Evolutionary conservation across 2,888 invertebrate genomes (phyloP), one percentile per base, ranked within the genome.

Genomic region (Eutolmus rufibarbis): DNA sequence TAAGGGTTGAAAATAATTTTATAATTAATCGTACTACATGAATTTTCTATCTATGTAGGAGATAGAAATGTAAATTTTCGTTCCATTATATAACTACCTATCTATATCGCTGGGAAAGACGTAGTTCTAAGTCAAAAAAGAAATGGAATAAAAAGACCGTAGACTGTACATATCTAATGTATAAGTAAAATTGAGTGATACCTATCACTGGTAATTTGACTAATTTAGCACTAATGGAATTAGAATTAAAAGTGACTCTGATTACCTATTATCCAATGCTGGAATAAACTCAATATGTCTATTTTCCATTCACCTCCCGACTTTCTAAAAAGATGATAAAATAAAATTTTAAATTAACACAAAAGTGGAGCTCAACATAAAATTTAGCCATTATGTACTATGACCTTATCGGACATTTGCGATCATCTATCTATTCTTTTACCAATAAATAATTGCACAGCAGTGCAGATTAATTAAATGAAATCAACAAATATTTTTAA

Each of bases 381-480:
- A 46, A 46, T 46, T 43, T 43, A 43, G 3, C 12, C 43, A 4
- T 46, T 16, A 46, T 46, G 43, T 16, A 46, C 43, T 46, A 16
- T 16, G 43, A 16, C 43, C 43, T 14, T 46, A 46, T 46, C 43
- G 2, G 14, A 46, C 4, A 46, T 46, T 46, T 14, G 43, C 14
- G 43, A 46, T 46, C 43, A 4, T 46, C 14, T 46, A 46, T 51
- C n/a, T 51, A 51, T 51, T 66, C 23, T 66, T 66, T 66, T 12
- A 12, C 9, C 12, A 66, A 23, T 79, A 79, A 14, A 79, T 46
- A 79, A 19, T n/a, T 46, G 16, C 19, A 19, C 19, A 28, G n/a
- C 14, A 66, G 28, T 12, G 14, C 16, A 84, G 28, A 84, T 84
- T 84, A 84, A 84, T 84, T 84, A 66, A 79, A 79, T 37, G 82